Percentiles rank a stretch among this genome's conserved stretches.
These are phyloP conservation scores for Rhamphomyia laevipes DNA, from an alignment of 2,888 invertebrate species.

Conservation along the genomic window DNA sequence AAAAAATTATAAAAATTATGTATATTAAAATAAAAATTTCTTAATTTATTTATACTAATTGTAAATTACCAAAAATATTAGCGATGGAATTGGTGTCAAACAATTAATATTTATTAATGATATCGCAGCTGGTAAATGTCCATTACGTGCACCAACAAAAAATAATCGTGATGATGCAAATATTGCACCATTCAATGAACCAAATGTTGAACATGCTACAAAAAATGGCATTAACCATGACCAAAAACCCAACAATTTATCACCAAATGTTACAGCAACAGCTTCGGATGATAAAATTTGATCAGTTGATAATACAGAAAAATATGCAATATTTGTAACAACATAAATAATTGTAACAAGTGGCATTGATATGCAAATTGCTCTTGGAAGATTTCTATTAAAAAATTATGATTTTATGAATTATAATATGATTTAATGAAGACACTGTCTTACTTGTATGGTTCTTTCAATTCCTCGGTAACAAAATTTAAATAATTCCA, in stretches of 20 bases:
- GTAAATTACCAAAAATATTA: conserved; percentile 81
- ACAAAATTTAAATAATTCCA: conserved; percentile 95
- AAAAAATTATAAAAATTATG: conserved; percentile 23
- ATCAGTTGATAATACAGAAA: conserved; percentile 68
- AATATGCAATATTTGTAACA: conserved; percentile 80
- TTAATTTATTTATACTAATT: conserved; percentile 25
- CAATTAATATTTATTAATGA: conserved; percentile 71
- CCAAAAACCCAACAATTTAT: conserved; percentile 72
- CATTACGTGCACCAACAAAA: conserved; percentile 81
- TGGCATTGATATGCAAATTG: conserved; percentile 87
- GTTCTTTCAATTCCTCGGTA: conserved; percentile 87
- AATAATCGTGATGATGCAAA: conserved; percentile 88
- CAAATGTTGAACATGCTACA: conserved; percentile 92
- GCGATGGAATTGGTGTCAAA: conserved; percentile 74
- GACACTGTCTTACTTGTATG: conserved; percentile 59
- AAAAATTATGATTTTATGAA: too few species aligned
- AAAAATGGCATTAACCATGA: conserved; percentile 92
- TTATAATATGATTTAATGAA: too few species aligned
- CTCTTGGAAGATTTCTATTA: conserved; percentile 72
- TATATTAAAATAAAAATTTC: neutral
- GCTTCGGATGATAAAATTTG: conserved; percentile 78
- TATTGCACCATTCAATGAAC: conserved; percentile 89
- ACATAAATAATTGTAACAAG: conserved; percentile 81
- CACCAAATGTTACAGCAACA: conserved; percentile 88
- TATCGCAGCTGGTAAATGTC: conserved; percentile 76